phyloP scores from a whole-genome alignment of 2,888 invertebrate genomes.

The Idaea straminata region DNA sequence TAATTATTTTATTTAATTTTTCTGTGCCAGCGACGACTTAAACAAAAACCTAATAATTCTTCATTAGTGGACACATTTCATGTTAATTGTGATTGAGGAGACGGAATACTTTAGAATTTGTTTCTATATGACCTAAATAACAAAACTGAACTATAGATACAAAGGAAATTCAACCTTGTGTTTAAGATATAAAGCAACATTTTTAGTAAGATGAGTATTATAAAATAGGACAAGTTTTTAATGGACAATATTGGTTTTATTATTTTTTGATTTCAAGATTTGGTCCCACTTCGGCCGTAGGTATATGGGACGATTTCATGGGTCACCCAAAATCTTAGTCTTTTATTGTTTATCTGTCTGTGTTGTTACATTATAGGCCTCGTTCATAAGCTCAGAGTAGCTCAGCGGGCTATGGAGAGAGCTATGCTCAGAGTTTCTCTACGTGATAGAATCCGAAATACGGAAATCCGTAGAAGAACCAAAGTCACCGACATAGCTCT shows the following conservation, averaged over 20 bases:
- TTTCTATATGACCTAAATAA: conserved; percentile 52
- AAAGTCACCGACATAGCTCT: too few relatives aligned
- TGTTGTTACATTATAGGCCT: too few relatives aligned
- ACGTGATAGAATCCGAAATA: too few relatives aligned
- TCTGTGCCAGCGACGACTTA: background rate
- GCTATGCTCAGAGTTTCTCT: too few relatives aligned
- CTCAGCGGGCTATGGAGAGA: too few relatives aligned
- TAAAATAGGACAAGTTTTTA: background rate
- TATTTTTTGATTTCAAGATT: too few relatives aligned
- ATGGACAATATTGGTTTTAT: background rate
- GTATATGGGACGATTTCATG: too few relatives aligned
- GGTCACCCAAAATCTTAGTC: too few relatives aligned
- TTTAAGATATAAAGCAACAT: background rate
- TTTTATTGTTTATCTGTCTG: too few relatives aligned
- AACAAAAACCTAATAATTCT: conserved; percentile 7
- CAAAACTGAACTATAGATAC: background rate
- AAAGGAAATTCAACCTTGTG: background rate
- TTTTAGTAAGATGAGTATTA: background rate
- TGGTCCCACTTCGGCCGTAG: too few relatives aligned
- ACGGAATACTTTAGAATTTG: conserved; percentile 38
- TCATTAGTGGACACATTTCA: conserved; percentile 20
- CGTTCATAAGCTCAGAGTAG: too few relatives aligned
- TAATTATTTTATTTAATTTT: background rate
- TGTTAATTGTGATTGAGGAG: conserved; percentile 39
- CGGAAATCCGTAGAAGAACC: too few relatives aligned